Evolutionary conservation across 2,113 vertebrate genomes (phyloP).

Genomic region (Noturus placidus): DNA sequence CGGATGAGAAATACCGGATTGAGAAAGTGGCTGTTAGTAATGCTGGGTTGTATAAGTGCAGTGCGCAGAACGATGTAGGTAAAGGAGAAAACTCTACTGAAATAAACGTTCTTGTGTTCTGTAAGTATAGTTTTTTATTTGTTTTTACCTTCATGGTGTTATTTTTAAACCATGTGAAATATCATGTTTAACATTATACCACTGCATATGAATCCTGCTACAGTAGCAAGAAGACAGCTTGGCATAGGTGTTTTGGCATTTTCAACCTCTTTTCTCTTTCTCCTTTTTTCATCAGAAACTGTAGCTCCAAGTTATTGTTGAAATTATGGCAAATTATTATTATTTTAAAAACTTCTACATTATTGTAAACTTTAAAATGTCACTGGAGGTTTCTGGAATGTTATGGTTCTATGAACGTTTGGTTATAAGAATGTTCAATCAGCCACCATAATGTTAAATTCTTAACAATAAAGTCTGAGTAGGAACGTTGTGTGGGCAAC

Average conservation of each 20-base stretch:
- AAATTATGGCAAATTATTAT: too few relatives aligned
- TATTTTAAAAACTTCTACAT: too few relatives aligned
- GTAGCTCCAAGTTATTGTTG: too few relatives aligned
- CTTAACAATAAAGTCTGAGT: too few relatives aligned
- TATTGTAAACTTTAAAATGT: too few relatives aligned
- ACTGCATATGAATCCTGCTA: neutral
- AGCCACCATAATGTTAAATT: too few relatives aligned
- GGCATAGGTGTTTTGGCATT: neutral
- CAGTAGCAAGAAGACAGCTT: neutral
- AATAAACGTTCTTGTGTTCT: slow-evolving; percentile 45
- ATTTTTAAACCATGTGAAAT: neutral
- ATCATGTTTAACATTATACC: neutral
- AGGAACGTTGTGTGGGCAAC: too few relatives aligned
- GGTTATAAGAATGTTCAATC: too few relatives aligned
- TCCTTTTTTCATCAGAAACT: too few relatives aligned
- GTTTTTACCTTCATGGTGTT: neutral
- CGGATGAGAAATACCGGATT: fast-evolving
- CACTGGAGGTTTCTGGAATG: too few relatives aligned
- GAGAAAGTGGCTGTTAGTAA: neutral
- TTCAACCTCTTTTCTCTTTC: too few relatives aligned
- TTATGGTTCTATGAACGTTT: too few relatives aligned
- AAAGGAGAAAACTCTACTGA: neutral
- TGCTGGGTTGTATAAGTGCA: slow-evolving; percentile 61
- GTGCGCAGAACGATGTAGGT: slow-evolving; percentile 34
- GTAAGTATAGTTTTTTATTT: slow-evolving; percentile 60